Evolutionary conservation across 1,140 invertebrate species (phyloP).

Genomic region (Helicoverpa armigera): DNA sequence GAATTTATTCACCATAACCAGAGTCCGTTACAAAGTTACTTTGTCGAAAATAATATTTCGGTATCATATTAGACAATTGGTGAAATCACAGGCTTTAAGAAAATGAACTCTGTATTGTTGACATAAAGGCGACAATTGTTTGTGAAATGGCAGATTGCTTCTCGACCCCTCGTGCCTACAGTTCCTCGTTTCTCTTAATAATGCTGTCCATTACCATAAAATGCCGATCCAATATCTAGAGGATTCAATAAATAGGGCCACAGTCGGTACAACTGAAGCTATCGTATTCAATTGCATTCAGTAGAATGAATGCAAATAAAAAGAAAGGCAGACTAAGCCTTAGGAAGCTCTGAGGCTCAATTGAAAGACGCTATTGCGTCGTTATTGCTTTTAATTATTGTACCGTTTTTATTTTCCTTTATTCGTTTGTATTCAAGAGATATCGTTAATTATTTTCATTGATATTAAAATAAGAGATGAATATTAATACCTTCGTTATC

Average conservation of each 20-base stretch:
- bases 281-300: slow-evolving; percentile 28
- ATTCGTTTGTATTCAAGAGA: neutral
- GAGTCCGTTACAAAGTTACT: neutral
- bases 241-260: slow-evolving; percentile 30
- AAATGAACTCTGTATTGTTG: neutral
- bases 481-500: neutral
- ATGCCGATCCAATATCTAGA: slow-evolving; percentile 17
- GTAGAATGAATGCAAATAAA: slow-evolving; percentile 9
- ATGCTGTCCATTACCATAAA: slow-evolving; percentile 39
- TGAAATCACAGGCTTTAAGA: neutral
- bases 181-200: slow-evolving; percentile 23
- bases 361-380: neutral
- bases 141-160: slow-evolving; percentile 10
- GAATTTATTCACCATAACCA: neutral
- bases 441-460: neutral
- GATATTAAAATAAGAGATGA: neutral
- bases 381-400: neutral
- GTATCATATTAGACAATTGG: neutral
- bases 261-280: neutral
- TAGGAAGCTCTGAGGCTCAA: neutral
- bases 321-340: neutral
- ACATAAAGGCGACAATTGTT: slow-evolving; percentile 8
- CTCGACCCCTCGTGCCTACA: neutral
- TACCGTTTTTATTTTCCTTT: neutral
- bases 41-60: neutral